Conservation (phyloP, 2,888 invertebrate species). For the Aphodius sticticus region DNA sequence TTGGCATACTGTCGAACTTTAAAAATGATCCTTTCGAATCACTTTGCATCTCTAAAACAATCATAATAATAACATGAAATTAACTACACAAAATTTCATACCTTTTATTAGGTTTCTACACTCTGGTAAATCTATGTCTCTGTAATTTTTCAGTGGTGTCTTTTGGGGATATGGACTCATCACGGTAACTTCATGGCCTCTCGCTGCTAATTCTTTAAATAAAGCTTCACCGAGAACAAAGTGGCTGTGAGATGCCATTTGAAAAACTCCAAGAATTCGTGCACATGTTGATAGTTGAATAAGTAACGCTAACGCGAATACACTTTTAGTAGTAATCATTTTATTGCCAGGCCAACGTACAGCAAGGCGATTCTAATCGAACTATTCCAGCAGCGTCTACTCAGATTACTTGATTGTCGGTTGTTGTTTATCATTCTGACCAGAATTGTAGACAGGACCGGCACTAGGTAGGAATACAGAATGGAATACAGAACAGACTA, state of each 20-base stretch:
- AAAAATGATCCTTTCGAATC: not conserved
- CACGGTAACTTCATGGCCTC: conserved; percentile 60
- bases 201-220: conserved; percentile 47
- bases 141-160: conserved; percentile 53
- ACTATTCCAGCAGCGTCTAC: too few relatives aligned
- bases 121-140: conserved; percentile 51
- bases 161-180: conserved; percentile 52
- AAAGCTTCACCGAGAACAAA: conserved; percentile 47
- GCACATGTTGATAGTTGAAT: conserved; percentile 27
- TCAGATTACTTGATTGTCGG: too few relatives aligned
- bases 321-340: not conserved
- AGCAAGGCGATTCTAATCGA: not conserved
- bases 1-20: not conserved
- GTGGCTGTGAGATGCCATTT: conserved; percentile 50
- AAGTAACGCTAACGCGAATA: not conserved
- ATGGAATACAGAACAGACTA: too few relatives aligned
- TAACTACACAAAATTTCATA: not conserved
- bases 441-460: too few relatives aligned
- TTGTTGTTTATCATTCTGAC: too few relatives aligned
- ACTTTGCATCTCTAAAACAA: not conserved
- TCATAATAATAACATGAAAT: not conserved
- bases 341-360: not conserved
- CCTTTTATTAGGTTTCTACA: not conserved
- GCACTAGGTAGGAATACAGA: too few relatives aligned
- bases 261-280: conserved; percentile 51